phyloP scores from a whole-genome alignment of 2,888 invertebrate genomes.

The Anticlea derivata region DNA sequence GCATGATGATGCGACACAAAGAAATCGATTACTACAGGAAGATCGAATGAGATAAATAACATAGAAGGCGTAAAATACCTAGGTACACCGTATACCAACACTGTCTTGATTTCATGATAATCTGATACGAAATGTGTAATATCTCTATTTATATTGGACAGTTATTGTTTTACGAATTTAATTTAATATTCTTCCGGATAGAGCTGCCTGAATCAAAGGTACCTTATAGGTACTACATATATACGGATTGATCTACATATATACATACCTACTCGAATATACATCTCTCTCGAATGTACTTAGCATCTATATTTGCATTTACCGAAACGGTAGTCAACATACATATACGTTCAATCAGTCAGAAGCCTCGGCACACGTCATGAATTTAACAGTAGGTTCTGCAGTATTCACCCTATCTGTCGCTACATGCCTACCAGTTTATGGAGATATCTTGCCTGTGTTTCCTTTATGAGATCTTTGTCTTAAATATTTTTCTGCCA shows the following conservation, averaged over 20 bases:
- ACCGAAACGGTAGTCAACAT: constrained; percentile 48
- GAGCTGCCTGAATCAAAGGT: not conserved
- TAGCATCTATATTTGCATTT: constrained; percentile 27
- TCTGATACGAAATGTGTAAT: not conserved
- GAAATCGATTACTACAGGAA: too few relatives aligned
- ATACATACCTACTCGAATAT: too few relatives aligned
- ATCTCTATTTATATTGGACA: not conserved
- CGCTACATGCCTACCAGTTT: constrained; percentile 37
- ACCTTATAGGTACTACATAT: not conserved
- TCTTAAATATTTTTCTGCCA: constrained; percentile 27
- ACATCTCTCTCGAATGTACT: not conserved
- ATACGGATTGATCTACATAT: too few relatives aligned
- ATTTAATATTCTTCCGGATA: not conserved
- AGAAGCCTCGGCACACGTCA: constrained; percentile 62
- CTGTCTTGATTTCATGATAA: not conserved
- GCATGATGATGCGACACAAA: too few relatives aligned
- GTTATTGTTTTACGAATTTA: not conserved
- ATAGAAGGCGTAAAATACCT: too few relatives aligned
- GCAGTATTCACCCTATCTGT: constrained; percentile 58
- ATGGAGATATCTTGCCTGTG: constrained; percentile 36
- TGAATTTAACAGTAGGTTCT: constrained; percentile 70
- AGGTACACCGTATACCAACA: too few relatives aligned
- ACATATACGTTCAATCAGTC: constrained; percentile 69
- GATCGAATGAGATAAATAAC: too few relatives aligned
- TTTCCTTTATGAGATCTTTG: constrained; percentile 31